Evolutionary conservation across 2,797 vertebrate genomes (phyloP).

Genomic region (Periophthalmus magnuspinnatus): DNA sequence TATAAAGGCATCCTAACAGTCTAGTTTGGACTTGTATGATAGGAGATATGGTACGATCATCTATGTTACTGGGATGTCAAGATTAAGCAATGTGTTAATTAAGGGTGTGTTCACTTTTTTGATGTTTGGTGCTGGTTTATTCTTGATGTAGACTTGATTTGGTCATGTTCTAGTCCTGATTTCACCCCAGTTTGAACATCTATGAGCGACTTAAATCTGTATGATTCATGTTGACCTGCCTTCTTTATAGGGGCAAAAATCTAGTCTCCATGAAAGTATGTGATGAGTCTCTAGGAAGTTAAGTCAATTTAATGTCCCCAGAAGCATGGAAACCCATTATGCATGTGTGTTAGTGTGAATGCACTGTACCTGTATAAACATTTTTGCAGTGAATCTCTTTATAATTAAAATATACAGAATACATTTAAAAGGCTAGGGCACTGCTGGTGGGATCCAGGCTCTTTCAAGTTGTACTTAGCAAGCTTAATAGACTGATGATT

Average conservation of each 20-base stretch:
- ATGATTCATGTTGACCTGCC: too few relatives aligned
- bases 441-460: not conserved
- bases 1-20: not conserved
- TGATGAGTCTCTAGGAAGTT: too few relatives aligned
- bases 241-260: too few relatives aligned
- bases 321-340: too few relatives aligned
- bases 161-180: not conserved
- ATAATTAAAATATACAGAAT: not conserved
- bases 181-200: not conserved
- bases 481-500: not conserved
- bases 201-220: too few relatives aligned
- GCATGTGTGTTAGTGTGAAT: too few relatives aligned
- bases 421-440: not conserved
- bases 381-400: not conserved
- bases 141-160: not conserved
- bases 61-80: too few relatives aligned
- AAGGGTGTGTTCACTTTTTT: not conserved
- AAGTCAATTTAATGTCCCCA: too few relatives aligned
- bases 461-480: not conserved
- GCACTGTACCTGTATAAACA: not conserved
- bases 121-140: not conserved
- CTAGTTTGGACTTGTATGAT: too few relatives aligned
- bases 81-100: not conserved
- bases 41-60: too few relatives aligned
- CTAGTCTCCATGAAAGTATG: too few relatives aligned